Evolutionary conservation across 2,113 vertebrate species (phyloP).

Genomic region (Arenaria interpres): DNA sequence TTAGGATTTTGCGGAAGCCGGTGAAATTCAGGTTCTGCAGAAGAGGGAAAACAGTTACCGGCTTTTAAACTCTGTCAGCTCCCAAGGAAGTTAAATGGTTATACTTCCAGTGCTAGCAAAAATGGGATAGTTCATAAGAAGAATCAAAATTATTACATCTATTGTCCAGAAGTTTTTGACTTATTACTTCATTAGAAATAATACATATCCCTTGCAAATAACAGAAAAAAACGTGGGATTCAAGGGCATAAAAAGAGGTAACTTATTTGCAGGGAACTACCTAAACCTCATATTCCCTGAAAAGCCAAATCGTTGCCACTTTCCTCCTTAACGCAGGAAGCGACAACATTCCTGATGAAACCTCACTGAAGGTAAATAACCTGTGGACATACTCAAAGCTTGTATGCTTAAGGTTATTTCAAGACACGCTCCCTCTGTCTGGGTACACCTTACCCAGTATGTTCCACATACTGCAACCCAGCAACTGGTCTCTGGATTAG

Average conservation of each 20-base stretch:
- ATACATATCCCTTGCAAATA: background rate
- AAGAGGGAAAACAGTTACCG: background rate
- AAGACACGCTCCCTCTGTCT: background rate
- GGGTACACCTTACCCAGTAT: background rate
- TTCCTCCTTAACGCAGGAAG: background rate
- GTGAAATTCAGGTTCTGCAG: slow-evolving; percentile 97
- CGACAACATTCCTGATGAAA: background rate
- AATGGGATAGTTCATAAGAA: background rate
- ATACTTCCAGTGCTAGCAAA: background rate
- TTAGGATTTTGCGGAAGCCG: slow-evolving; percentile 97
- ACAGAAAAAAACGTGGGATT: background rate
- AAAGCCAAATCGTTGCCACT: background rate
- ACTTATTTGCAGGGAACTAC: background rate
- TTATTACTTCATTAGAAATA: background rate
- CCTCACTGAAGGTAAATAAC: background rate
- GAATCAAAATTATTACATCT: background rate
- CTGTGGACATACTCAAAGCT: background rate
- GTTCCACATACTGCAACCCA: rapidly evolving
- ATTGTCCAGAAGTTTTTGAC: background rate
- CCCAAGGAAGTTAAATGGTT: background rate
- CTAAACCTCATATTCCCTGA: background rate
- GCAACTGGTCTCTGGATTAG: background rate
- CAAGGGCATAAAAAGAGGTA: background rate
- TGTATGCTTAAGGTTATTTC: background rate
- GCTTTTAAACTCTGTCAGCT: background rate